These are phyloP conservation scores for Ochotona curzoniae DNA, from an alignment of 2,113 vertebrate genomes.

Conservation along the genomic window DNA sequence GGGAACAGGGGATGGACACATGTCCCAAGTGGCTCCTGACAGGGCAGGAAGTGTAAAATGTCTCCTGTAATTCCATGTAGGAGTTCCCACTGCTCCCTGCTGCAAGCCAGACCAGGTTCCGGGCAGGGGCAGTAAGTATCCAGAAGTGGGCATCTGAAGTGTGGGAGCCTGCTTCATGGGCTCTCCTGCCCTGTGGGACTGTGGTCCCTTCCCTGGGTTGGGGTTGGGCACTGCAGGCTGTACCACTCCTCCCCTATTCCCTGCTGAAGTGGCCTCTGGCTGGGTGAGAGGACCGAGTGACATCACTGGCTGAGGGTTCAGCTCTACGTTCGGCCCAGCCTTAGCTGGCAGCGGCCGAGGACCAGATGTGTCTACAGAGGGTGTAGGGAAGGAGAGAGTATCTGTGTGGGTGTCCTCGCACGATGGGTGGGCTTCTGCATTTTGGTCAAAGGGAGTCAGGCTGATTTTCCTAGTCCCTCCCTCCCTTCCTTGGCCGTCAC, in stretches of 20 bases:
- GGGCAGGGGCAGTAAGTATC: not conserved
- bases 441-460: slow-evolving; percentile 70
- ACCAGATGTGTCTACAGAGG: slow-evolving; percentile 59
- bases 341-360: not conserved
- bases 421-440: slow-evolving; percentile 76
- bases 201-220: not conserved
- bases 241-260: too few relatives aligned
- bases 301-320: rapidly evolving
- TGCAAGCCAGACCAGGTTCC: too few relatives aligned
- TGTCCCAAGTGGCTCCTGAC: not conserved
- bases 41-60: too few relatives aligned
- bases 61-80: too few relatives aligned
- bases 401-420: slow-evolving; percentile 75
- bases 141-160: rapidly evolving
- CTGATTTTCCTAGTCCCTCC: slow-evolving; percentile 79
- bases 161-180: rapidly evolving
- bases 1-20: not conserved
- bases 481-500: slow-evolving; percentile 36
- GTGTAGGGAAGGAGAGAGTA: not conserved
- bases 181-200: not conserved
- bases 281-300: not conserved
- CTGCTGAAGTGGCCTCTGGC: too few relatives aligned
- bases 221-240: not conserved
- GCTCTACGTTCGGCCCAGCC: too few relatives aligned
- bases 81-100: rapidly evolving